phyloP scores from a whole-genome alignment of 2,113 vertebrate species.

The Jacana jacana region DNA sequence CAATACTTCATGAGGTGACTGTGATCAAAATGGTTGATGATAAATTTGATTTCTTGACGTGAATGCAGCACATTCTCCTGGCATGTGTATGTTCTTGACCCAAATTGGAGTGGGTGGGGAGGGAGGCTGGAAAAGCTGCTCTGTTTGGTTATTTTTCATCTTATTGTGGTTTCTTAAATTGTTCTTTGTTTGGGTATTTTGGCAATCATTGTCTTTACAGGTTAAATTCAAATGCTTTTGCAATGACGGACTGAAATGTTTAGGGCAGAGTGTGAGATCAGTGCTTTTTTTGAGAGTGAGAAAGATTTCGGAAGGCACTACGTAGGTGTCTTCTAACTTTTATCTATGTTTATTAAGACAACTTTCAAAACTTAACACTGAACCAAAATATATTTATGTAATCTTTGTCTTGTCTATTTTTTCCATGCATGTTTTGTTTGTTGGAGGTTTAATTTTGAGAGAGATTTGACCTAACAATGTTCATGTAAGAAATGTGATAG shows the following conservation, averaged over 20 bases:
- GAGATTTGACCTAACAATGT: neutral
- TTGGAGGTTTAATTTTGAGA: neutral
- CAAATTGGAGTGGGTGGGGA: accelerated
- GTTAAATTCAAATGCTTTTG: neutral
- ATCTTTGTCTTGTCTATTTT: neutral
- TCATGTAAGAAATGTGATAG: neutral
- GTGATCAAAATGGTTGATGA: neutral
- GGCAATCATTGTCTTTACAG: neutral
- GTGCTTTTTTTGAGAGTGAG: neutral
- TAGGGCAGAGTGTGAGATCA: neutral
- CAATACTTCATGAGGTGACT: neutral
- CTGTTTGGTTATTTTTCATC: neutral
- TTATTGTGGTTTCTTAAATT: neutral
- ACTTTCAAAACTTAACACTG: neutral
- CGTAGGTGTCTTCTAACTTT: neutral
- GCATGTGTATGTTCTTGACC: neutral
- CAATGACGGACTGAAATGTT: neutral
- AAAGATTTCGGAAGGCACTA: neutral
- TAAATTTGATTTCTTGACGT: neutral
- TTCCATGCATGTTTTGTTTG: neutral
- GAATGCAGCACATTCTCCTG: neutral
- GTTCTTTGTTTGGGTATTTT: neutral
- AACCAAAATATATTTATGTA: neutral
- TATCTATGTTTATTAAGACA: neutral
- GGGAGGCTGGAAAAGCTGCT: neutral